phyloP scores from a whole-genome alignment of 2,888 invertebrate species.

The Leistus spinibarbis region DNA sequence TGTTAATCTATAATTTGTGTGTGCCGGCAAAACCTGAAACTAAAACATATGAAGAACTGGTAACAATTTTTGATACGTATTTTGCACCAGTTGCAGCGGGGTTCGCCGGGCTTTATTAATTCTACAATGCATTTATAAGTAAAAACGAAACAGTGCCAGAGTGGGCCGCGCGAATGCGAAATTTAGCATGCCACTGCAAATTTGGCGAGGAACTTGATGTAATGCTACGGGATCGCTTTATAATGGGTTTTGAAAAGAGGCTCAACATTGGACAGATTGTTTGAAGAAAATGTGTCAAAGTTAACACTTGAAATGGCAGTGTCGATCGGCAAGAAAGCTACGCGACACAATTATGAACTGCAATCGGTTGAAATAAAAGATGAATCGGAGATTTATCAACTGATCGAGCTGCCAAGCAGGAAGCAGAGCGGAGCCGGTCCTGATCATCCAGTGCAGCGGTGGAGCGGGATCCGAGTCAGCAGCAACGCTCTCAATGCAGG shows the following conservation, averaged over 20 bases:
- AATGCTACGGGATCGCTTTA: not conserved
- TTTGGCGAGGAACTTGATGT: not conserved
- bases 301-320: not conserved
- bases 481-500: too few species aligned
- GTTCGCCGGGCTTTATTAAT: too few species aligned
- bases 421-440: not conserved
- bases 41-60: too few species aligned
- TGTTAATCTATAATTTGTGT: too few species aligned
- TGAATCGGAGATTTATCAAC: not conserved
- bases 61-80: too few species aligned
- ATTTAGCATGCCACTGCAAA: not conserved
- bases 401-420: not conserved
- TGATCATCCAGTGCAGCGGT: not conserved
- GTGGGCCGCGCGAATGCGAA: too few species aligned
- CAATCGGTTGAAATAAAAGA: not conserved
- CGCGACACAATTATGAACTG: conserved; percentile 5
- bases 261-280: not conserved
- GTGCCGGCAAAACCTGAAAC: too few species aligned
- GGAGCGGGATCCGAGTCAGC: too few species aligned
- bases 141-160: too few species aligned
- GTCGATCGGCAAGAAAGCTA: not conserved
- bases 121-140: too few species aligned
- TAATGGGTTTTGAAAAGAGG: conserved; percentile 9
- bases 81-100: too few species aligned
- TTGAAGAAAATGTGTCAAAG: not conserved